A percentile compares a stretch with the other conserved stretches of the same genome.
Evolutionary conservation across 2,113 vertebrate genomes (phyloP).

Genomic region (Coptodon bakossiorum): DNA sequence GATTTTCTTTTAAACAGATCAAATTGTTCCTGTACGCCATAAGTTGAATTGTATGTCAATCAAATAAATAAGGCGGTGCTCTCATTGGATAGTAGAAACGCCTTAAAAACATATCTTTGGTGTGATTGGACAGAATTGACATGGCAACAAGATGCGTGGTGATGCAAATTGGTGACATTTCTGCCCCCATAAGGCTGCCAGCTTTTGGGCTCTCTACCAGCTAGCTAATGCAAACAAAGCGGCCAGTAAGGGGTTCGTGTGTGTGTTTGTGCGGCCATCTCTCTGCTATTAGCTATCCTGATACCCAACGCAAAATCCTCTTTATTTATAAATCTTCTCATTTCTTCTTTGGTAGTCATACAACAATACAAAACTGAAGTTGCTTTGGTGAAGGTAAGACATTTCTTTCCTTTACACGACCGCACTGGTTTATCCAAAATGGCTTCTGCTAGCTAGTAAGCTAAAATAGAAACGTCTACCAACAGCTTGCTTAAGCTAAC

Average conservation of each 20-base stretch:
- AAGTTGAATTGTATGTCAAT: slow-evolving; percentile 42
- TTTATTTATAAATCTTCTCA: neutral
- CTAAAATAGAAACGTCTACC: neutral
- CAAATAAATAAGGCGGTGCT: neutral
- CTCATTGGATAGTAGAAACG: slow-evolving; percentile 19
- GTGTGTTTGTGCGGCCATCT: slow-evolving; percentile 13
- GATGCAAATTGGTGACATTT: slow-evolving; percentile 12
- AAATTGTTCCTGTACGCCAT: slow-evolving; percentile 4
- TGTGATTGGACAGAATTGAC: slow-evolving; percentile 36
- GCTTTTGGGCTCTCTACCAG: neutral
- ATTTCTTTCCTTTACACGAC: neutral
- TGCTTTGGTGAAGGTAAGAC: slow-evolving; percentile 71
- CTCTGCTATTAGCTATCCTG: neutral
- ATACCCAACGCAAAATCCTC: neutral
- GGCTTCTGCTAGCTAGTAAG: slow-evolving; percentile 54
- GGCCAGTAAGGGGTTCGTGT: neutral
- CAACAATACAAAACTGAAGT: slow-evolving; percentile 70
- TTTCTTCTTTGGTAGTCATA: slow-evolving; percentile 50
- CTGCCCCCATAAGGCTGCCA: neutral
- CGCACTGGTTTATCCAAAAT: slow-evolving; percentile 67
- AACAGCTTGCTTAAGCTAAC: neutral
- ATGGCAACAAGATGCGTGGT: slow-evolving; percentile 44
- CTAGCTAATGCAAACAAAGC: slow-evolving; percentile 37
- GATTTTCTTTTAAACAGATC: neutral
- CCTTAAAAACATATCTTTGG: neutral